Conservation (phyloP, 2,797 vertebrate genomes). For the Sorex maritimensis region DNA sequence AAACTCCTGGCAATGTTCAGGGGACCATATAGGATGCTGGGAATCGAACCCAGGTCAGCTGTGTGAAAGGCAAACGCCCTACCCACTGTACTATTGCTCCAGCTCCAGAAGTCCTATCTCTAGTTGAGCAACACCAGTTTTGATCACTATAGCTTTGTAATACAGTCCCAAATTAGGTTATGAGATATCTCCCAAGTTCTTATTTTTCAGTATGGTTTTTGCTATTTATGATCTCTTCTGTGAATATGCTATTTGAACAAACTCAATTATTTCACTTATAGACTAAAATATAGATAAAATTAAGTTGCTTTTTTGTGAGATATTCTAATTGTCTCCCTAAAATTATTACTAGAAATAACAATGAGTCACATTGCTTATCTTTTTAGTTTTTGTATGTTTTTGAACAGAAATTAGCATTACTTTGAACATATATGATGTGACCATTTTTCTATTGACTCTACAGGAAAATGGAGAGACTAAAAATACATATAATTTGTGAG, state of each 20-base stretch:
- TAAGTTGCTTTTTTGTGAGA: conserved; percentile 34
- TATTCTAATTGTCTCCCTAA: not conserved
- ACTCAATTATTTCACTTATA: conserved; percentile 48
- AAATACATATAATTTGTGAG: not conserved
- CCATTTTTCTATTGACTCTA: conserved; percentile 26
- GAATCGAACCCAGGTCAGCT: no score
- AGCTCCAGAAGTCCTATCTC: no score
- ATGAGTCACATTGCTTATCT: not conserved
- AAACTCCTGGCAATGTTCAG: no score
- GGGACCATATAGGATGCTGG: no score
- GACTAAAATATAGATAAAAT: conserved; percentile 12
- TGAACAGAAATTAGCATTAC: conserved; percentile 33
- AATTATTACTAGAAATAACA: conserved; percentile 41
- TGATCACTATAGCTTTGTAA: no score
- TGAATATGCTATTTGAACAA: conserved; percentile 23
- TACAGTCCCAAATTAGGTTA: no score
- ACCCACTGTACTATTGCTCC: no score
- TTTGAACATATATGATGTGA: conserved; percentile 49
- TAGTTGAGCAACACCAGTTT: no score
- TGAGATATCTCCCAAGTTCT: no score
- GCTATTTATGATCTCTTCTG: no score
- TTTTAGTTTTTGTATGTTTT: conserved; percentile 51
- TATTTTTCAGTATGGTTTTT: no score
- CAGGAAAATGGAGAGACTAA: conserved; percentile 11
- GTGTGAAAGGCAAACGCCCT: no score